phyloP scores from a whole-genome alignment of 2,888 invertebrate species.

The Dorcus parallelipipedus region DNA sequence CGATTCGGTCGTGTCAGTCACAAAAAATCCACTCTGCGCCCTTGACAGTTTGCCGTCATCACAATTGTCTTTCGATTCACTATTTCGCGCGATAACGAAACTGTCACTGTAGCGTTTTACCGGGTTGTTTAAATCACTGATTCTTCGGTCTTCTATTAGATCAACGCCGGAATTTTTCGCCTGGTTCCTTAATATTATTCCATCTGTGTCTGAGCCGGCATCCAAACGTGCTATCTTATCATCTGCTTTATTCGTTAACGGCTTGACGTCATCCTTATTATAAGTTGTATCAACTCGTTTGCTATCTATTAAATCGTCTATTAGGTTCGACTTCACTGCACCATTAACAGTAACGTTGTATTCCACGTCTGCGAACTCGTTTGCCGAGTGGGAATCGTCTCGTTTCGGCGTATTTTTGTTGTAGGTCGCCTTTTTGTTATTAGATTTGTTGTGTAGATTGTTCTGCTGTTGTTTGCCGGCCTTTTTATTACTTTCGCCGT shows the following conservation, averaged over 20 bases:
- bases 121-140: constrained; percentile 1
- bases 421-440: constrained; percentile 3
- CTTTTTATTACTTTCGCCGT: constrained; percentile 23
- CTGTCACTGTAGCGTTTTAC: constrained; percentile 46
- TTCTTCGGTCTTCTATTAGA: background rate
- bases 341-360: too few relatives aligned
- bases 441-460: background rate
- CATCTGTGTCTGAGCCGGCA: background rate
- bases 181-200: background rate
- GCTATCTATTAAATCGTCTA: constrained; percentile 6
- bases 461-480: constrained; percentile 6
- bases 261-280: constrained; percentile 11
- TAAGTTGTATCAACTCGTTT: background rate
- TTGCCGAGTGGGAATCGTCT: background rate
- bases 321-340: too few relatives aligned
- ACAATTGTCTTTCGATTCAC: constrained; percentile 13
- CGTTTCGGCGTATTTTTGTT: constrained; percentile 5
- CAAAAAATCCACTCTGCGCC: constrained; percentile 39
- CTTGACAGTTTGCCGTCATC: constrained; percentile 27
- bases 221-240: constrained; percentile 3
- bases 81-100: constrained; percentile 36
- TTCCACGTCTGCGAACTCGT: too few relatives aligned
- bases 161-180: constrained; percentile 5
- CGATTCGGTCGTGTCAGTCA: constrained; percentile 24
- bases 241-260: constrained; percentile 10